Conservation (phyloP, 2,888 invertebrate genomes). For the Polia nebulosa region DNA sequence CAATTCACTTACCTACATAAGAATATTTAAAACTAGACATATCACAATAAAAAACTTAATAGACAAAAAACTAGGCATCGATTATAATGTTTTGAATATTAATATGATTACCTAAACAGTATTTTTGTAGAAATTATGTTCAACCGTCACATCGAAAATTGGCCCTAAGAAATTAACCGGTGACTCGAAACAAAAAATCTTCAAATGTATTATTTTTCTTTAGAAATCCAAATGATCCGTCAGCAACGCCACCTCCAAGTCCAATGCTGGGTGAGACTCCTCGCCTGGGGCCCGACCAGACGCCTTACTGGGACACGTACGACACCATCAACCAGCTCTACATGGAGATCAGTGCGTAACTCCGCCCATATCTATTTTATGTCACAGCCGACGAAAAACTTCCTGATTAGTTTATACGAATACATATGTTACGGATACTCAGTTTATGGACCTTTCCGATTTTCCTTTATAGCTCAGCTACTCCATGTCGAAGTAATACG, state of each 20-base stretch:
- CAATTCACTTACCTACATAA: too few species aligned
- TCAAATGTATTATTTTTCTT: slow-evolving; percentile 1
- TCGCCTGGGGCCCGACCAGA: slow-evolving; percentile 85
- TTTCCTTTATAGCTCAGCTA: slow-evolving; percentile 45
- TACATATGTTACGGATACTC: slow-evolving; percentile 40
- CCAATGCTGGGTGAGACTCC: slow-evolving; percentile 84
- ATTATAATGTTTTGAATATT: too few species aligned
- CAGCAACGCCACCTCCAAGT: slow-evolving; percentile 90
- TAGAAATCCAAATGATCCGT: slow-evolving; percentile 93
- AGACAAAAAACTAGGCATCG: too few species aligned
- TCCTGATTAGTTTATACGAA: slow-evolving; percentile 60
- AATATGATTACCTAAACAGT: too few species aligned
- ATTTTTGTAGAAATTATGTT: neutral
- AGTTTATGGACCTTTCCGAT: slow-evolving; percentile 48
- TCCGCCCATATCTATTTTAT: slow-evolving; percentile 55
- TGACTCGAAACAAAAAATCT: neutral
- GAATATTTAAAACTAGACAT: neutral
- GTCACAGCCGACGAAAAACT: slow-evolving; percentile 46
- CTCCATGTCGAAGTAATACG: slow-evolving; percentile 41
- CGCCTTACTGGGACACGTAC: slow-evolving; percentile 97
- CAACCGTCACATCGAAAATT: neutral
- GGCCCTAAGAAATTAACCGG: neutral
- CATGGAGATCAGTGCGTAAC: slow-evolving; percentile 93
- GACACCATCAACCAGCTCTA: slow-evolving; percentile 97
- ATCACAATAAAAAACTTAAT: too few species aligned